Evolutionary conservation across 2,888 invertebrate species (phyloP).

Genomic region (Sturmia bella): DNA sequence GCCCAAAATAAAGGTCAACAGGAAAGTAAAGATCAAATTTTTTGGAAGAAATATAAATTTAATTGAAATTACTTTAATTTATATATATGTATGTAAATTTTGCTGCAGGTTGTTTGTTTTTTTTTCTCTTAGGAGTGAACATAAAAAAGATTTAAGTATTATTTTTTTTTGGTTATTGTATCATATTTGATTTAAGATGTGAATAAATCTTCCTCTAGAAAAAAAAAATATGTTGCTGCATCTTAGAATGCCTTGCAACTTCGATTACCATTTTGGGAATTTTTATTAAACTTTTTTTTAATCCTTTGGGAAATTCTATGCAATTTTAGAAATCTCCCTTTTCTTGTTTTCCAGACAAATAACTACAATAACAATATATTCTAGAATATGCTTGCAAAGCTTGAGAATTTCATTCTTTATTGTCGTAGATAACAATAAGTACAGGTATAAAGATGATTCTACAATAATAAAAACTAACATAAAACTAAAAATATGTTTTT

Average conservation of each 20-base stretch:
- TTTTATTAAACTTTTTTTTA: not conserved
- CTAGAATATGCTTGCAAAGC: conserved; percentile 34
- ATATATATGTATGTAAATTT: too few species aligned
- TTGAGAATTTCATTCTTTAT: conserved; percentile 54
- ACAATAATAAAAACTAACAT: not conserved
- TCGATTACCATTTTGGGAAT: not conserved
- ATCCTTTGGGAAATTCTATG: conserved; percentile 27
- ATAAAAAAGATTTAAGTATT: too few species aligned
- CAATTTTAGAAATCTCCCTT: not conserved
- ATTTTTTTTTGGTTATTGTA: too few species aligned
- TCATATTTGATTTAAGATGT: too few species aligned
- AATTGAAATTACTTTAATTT: too few species aligned
- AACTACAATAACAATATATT: conserved; percentile 47
- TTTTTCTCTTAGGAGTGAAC: too few species aligned
- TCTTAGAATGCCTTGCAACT: not conserved
- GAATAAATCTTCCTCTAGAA: too few species aligned
- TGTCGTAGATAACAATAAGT: conserved; percentile 21
- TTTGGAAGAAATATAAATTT: too few species aligned
- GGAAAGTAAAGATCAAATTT: too few species aligned
- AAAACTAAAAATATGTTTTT: conserved; percentile 3
- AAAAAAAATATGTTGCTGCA: too few species aligned
- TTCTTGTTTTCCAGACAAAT: not conserved
- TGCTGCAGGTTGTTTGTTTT: too few species aligned
- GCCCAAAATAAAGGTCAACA: too few species aligned
- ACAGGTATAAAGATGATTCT: conserved; percentile 24